Conservation (phyloP, 1,140 invertebrate species). For the Oryzaephilus surinamensis region DNA sequence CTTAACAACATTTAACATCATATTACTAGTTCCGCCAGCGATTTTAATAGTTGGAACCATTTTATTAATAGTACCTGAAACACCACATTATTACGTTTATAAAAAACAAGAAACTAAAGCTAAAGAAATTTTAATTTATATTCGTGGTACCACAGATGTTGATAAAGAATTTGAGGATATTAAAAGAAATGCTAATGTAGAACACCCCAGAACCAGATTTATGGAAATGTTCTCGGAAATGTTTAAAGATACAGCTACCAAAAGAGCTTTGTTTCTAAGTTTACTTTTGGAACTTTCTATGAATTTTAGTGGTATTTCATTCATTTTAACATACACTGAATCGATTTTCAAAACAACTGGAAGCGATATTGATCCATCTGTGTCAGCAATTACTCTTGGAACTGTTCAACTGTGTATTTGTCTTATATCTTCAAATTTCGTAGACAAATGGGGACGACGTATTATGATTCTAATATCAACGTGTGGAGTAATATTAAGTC, state of each 20-base stretch:
- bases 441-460: conserved; percentile 62
- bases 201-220: too few relatives aligned
- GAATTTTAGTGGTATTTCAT: conserved; percentile 71
- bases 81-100: background rate
- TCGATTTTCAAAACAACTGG: conserved; percentile 56
- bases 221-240: conserved; percentile 44
- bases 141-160: conserved; percentile 38
- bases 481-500: conserved; percentile 43
- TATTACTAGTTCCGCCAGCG: background rate
- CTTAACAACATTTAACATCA: background rate
- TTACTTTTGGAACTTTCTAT: conserved; percentile 60
- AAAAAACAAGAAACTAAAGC: conserved; percentile 28
- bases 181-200: conserved; percentile 14
- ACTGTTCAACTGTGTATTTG: conserved; percentile 57
- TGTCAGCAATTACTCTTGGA: conserved; percentile 69
- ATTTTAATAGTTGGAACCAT: background rate
- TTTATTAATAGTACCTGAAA: background rate
- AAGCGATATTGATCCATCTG: conserved; percentile 41
- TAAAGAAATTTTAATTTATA: conserved; percentile 24
- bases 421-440: conserved; percentile 55
- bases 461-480: conserved; percentile 59
- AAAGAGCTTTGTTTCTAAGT: conserved; percentile 58
- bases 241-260: conserved; percentile 41
- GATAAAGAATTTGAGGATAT: conserved; percentile 32
- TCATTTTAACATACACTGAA: conserved; percentile 69